phyloP scores from a whole-genome alignment of 23 tunicate species.

The Trididemnum miniatum region DNA sequence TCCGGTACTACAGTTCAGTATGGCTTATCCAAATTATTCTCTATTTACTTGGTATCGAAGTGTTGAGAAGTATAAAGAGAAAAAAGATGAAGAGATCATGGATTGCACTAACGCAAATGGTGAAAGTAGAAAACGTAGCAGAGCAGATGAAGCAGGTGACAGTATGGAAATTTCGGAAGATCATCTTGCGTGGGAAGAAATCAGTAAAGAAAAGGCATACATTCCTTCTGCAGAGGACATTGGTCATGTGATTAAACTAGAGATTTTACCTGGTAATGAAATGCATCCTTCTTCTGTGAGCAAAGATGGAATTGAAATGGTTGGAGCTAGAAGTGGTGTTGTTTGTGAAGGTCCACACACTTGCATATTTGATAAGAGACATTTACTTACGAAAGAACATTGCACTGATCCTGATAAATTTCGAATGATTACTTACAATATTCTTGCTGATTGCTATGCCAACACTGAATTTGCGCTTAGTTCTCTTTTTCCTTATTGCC shows the following conservation, averaged over 20 bases:
- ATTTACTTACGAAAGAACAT: neutral
- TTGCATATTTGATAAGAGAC: slow-evolving; percentile 24
- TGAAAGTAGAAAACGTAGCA: neutral
- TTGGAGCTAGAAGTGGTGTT: slow-evolving; percentile 5
- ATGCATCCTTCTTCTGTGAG: neutral
- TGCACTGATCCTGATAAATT: slow-evolving; percentile 25
- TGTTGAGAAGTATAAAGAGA: neutral
- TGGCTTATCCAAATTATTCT: slow-evolving; percentile 39
- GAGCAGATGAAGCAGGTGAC: neutral
- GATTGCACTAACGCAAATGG: neutral
- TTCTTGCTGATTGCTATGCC: slow-evolving; percentile 96
- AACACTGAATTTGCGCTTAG: slow-evolving; percentile 61
- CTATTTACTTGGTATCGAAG: slow-evolving; percentile 5
- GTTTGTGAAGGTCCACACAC: slow-evolving; percentile 1
- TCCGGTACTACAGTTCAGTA: slow-evolving; percentile 39
- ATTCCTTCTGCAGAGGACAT: slow-evolving; percentile 27
- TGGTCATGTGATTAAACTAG: slow-evolving; percentile 38
- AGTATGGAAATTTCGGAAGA: neutral
- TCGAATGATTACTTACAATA: slow-evolving; percentile 89
- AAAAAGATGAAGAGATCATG: neutral
- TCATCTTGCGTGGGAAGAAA: neutral
- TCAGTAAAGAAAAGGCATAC: slow-evolving; percentile 19
- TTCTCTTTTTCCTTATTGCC: slow-evolving; percentile 83
- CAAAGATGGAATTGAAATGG: neutral
- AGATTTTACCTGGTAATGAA: slow-evolving; percentile 42